Evolutionary conservation across 2,113 vertebrate species (phyloP).

Genomic region (Callospermophilus lateralis): DNA sequence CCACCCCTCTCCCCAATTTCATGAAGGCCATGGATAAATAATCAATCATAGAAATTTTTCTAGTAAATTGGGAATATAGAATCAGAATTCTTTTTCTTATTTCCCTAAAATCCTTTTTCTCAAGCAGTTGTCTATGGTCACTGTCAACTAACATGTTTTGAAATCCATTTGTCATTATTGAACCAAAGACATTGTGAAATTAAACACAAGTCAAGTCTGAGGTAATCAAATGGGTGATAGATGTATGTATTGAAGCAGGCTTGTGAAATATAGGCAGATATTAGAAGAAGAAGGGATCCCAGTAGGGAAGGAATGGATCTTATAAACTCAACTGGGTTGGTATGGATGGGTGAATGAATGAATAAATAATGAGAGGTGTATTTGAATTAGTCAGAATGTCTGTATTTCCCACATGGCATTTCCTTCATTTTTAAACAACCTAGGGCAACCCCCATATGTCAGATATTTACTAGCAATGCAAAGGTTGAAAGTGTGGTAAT

Average conservation of each 20-base stretch:
- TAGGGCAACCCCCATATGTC: conserved; percentile 71
- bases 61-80: neutral
- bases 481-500: conserved; percentile 38
- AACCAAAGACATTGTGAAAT: conserved; percentile 7
- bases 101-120: conserved; percentile 33
- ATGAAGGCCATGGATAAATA: neutral
- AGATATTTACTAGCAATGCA: conserved; percentile 56
- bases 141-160: neutral
- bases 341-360: conserved; percentile 62
- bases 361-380: conserved; percentile 62
- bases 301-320: conserved; percentile 13
- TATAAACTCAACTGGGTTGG: conserved; percentile 34
- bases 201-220: neutral
- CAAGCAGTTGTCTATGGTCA: neutral
- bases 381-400: conserved; percentile 66
- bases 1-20: neutral
- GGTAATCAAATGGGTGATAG: neutral
- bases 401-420: conserved; percentile 54
- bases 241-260: neutral
- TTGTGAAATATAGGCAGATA: neutral
- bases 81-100: neutral
- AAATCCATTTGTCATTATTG: neutral
- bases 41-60: neutral
- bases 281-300: neutral
- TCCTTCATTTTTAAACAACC: conserved; percentile 71